Evolutionary conservation across 2,888 invertebrate genomes (phyloP).

Genomic region (Drosophila acutilabella): DNA sequence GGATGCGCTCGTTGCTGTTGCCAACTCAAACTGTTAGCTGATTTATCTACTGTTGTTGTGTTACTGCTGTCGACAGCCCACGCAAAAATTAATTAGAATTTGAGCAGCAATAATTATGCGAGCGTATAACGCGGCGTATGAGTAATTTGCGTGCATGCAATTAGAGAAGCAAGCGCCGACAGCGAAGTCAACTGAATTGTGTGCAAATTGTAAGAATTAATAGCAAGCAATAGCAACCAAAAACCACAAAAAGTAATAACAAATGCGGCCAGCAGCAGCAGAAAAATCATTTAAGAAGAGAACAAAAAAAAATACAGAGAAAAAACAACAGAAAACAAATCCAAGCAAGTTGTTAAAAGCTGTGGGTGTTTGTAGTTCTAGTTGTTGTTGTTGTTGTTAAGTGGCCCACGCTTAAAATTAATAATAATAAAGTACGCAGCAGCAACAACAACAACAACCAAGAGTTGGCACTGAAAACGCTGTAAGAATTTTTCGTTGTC

Average conservation of each 20-base stretch:
- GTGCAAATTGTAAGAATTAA: constrained; percentile 71
- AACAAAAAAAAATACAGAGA: constrained; percentile 41
- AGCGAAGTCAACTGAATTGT: constrained; percentile 67
- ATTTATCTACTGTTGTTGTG: constrained; percentile 23
- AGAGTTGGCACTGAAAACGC: constrained; percentile 59
- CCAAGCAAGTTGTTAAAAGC: constrained; percentile 68
- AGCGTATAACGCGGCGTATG: constrained; percentile 70
- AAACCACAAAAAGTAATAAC: constrained; percentile 64
- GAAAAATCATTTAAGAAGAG: constrained; percentile 24
- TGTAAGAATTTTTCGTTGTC: constrained; percentile 57
- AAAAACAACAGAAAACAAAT: constrained; percentile 42
- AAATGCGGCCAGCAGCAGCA: constrained; percentile 61
- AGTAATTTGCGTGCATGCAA: constrained; percentile 71
- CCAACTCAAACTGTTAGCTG: constrained; percentile 46
- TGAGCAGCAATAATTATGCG: constrained; percentile 72
- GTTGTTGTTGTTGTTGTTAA: constrained; percentile 53
- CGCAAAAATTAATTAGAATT: constrained; percentile 50
- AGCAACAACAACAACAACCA: constrained; percentile 31
- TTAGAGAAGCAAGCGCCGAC: constrained; percentile 70
- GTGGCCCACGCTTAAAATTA: constrained; percentile 71
- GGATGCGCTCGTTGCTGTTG: constrained; percentile 61
- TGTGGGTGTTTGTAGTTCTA: constrained; percentile 67
- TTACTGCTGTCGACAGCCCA: constrained; percentile 37
- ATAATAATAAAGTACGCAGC: constrained; percentile 75
- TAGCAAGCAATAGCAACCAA: constrained; percentile 34